Evolutionary conservation across 2,888 invertebrate genomes (phyloP), one percentile per base, ranked within the genome.

Genomic region (Himalopsyche japonica): DNA sequence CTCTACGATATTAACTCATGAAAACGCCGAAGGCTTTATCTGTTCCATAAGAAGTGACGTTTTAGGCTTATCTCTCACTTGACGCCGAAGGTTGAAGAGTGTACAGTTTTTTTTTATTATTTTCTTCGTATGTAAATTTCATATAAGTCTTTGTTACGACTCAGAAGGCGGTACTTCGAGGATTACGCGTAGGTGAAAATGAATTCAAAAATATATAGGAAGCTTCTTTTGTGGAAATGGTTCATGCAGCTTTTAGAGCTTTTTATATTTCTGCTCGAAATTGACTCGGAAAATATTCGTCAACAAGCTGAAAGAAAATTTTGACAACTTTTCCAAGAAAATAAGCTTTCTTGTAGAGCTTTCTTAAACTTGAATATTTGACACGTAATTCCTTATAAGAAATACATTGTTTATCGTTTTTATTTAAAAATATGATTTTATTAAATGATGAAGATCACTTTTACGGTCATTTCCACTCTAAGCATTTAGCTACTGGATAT

Each of bases 71-170:
- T 76, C 76, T 27, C 34, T 76, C 34, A 27, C 76, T 76, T 76
- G 76, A 76, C 20, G 57, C 57, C 57, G 24, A 57, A 57, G 57
- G 57, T 57, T 57, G 57, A 76, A 32, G 34, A 34, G 34, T 76
- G 34, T 76, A 76, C 76, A 76, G 20, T 57, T 24, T 57, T 57
- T 37, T 57, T 57, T 76, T 76, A 24, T 76, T 76, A 76, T 76
- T 76, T 34, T 76, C 76, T 76, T 30, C 76, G 76, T 76, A 76
- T 76, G 76, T 76, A 76, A 76, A 76, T 76, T 76, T 76, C 76
- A 76, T 76, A 76, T 76, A 76, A 34, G 76, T 76, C 76, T 76
- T 76, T 76, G 76, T 76, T 76, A 76, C 32, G 76, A 76, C 76
- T 34, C 24, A 27, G 76, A 8, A 76, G 76, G 27, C 76, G 57